phyloP scores from a whole-genome alignment of 2,113 vertebrate species.

The Xiphorhynchus elegans region DNA sequence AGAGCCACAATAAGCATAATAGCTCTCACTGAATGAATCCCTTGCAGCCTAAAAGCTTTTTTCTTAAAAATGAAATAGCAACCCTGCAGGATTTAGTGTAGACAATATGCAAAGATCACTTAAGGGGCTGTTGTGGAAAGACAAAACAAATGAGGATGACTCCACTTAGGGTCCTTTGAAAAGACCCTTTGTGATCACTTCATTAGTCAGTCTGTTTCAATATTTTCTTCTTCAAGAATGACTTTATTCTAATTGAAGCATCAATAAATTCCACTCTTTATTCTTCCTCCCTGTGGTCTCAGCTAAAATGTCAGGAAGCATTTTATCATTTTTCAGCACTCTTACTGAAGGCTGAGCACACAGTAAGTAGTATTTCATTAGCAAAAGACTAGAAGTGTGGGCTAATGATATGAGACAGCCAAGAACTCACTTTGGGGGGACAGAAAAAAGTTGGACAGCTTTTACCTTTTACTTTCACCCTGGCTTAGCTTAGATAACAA shows the following conservation, averaged over 20 bases:
- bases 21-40: conserved; percentile 60
- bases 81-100: conserved; percentile 53
- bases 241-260: conserved; percentile 43
- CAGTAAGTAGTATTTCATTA: neutral
- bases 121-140: conserved; percentile 24
- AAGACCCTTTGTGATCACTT: conserved; percentile 56
- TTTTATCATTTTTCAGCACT: conserved; percentile 19
- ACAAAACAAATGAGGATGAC: conserved; percentile 17
- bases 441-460: neutral
- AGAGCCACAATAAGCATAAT: conserved; percentile 64
- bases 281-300: conserved; percentile 30
- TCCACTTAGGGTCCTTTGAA: conserved; percentile 46
- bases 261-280: conserved; percentile 42
- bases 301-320: conserved; percentile 39
- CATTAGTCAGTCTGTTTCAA: conserved; percentile 57
- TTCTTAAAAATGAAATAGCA: conserved; percentile 53
- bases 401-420: neutral
- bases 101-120: conserved; percentile 46
- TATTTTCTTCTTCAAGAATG: conserved; percentile 46
- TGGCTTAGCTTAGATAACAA: neutral
- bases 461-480: neutral
- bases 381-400: neutral
- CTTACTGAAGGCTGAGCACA: neutral
- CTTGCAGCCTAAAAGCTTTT: conserved; percentile 64
- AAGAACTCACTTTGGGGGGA: neutral